Evolutionary conservation across 2,888 invertebrate genomes (phyloP).

Genomic region (Rotaria macrura): DNA sequence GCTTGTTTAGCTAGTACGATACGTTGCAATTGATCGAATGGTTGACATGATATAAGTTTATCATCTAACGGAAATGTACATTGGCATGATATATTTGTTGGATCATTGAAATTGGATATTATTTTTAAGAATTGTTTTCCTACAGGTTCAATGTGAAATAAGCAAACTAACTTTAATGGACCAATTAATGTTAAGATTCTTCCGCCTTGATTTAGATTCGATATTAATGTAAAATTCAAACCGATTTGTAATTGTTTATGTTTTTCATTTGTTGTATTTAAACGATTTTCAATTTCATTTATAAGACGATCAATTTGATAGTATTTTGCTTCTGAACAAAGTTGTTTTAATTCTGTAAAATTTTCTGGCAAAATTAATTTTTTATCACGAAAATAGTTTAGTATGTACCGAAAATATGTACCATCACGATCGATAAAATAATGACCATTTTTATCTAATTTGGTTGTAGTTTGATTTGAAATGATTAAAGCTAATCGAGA

Average conservation of each 20-base stretch:
- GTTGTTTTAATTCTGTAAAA: constrained; percentile 72
- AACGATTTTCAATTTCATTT: constrained; percentile 39
- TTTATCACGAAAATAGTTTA: constrained; percentile 87
- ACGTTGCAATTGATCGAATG: background rate
- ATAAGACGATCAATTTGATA: constrained; percentile 64
- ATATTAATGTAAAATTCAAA: background rate
- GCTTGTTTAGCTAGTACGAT: background rate
- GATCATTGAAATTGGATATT: background rate
- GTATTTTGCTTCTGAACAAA: constrained; percentile 77
- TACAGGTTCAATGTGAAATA: background rate
- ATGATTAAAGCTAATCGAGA: background rate
- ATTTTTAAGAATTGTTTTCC: background rate
- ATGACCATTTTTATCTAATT: constrained; percentile 52
- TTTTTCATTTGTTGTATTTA: background rate
- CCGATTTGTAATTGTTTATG: background rate
- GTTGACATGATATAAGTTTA: constrained; percentile 17
- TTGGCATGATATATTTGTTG: background rate
- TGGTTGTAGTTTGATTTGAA: background rate
- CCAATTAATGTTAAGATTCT: background rate
- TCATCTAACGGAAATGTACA: background rate
- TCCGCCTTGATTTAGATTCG: background rate
- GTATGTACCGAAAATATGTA: constrained; percentile 82
- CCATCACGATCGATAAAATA: constrained; percentile 98
- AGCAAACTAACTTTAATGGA: background rate
- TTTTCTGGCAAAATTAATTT: constrained; percentile 73